A percentile compares a stretch with the other conserved stretches of the same genome.
phyloP scores from a whole-genome alignment of 2,797 vertebrate genomes.

The Acropternis orthonyx region DNA sequence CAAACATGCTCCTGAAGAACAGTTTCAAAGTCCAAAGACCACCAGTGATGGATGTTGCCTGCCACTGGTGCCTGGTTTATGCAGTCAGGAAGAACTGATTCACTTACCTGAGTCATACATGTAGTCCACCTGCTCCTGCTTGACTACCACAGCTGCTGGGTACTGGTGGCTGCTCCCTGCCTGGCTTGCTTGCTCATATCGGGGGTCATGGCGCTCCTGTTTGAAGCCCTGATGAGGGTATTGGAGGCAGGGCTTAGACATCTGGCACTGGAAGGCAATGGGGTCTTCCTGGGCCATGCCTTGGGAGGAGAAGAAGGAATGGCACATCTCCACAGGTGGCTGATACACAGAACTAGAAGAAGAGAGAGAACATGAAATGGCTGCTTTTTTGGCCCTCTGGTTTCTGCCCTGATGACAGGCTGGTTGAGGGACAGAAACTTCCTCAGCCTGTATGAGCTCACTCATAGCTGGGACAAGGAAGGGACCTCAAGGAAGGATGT shows the following conservation, averaged over 20 bases:
- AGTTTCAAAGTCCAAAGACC: background rate
- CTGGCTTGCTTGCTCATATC: conserved; percentile 81
- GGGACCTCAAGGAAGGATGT: too few species aligned
- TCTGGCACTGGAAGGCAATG: conserved; percentile 82
- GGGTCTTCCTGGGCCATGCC: conserved; percentile 82
- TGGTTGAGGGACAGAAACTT: background rate
- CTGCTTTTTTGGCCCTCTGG: background rate
- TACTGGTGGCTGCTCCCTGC: conserved; percentile 75
- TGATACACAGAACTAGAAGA: conserved; percentile 82
- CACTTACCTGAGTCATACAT: conserved; percentile 87
- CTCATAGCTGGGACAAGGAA: background rate
- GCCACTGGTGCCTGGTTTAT: rapidly evolving
- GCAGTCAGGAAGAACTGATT: rapidly evolving
- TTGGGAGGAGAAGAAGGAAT: conserved; percentile 82
- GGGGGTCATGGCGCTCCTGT: conserved; percentile 88
- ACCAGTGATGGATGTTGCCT: background rate
- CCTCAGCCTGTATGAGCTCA: background rate
- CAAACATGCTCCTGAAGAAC: rapidly evolving
- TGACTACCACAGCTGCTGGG: conserved; percentile 88
- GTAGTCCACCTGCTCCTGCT: conserved; percentile 93
- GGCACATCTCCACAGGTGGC: conserved; percentile 83
- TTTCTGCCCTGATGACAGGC: background rate
- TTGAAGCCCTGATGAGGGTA: conserved; percentile 92
- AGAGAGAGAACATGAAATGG: background rate
- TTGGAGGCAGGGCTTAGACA: conserved; percentile 86